These are phyloP conservation scores for Philonicus albiceps DNA, from an alignment of 2,888 invertebrate genomes.

Conservation along the genomic window DNA sequence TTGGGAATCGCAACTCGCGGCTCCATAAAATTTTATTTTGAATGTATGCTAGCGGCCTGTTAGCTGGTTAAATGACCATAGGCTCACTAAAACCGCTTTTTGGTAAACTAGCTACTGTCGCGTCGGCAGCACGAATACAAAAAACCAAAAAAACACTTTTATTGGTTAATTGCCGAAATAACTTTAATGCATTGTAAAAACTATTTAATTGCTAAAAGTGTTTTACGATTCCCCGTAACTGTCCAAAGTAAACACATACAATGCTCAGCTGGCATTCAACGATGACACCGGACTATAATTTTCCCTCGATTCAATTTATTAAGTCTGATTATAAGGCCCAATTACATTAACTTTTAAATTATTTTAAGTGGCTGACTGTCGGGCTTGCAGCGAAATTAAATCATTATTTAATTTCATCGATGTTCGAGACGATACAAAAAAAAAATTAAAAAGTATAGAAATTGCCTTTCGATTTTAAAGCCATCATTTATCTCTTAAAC, in stretches of 20 bases:
- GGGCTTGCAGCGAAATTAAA: background rate
- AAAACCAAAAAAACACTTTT: slow-evolving; percentile 19
- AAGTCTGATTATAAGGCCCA: background rate
- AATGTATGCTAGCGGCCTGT: background rate
- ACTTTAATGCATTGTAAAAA: slow-evolving; percentile 25
- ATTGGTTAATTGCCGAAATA: slow-evolving; percentile 30
- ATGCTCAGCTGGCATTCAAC: background rate
- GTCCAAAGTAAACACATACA: background rate
- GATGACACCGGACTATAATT: background rate
- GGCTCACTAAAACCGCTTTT: background rate
- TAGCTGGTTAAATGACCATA: background rate
- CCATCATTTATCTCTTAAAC: background rate
- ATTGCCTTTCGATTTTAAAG: background rate
- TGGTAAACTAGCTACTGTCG: background rate
- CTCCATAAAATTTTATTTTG: background rate
- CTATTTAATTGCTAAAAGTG: slow-evolving; percentile 13
- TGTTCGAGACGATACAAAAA: background rate
- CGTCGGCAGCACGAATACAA: background rate
- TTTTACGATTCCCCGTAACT: background rate
- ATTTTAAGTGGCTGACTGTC: slow-evolving; percentile 6
- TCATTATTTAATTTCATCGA: background rate
- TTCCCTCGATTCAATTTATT: background rate
- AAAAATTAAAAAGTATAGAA: background rate
- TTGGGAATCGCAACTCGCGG: background rate
- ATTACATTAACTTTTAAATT: background rate